A percentile compares a stretch with the other conserved stretches of the same genome.
Evolutionary conservation across 1,140 invertebrate species (phyloP).

Genomic region (Zaprionus gabonicus): DNA sequence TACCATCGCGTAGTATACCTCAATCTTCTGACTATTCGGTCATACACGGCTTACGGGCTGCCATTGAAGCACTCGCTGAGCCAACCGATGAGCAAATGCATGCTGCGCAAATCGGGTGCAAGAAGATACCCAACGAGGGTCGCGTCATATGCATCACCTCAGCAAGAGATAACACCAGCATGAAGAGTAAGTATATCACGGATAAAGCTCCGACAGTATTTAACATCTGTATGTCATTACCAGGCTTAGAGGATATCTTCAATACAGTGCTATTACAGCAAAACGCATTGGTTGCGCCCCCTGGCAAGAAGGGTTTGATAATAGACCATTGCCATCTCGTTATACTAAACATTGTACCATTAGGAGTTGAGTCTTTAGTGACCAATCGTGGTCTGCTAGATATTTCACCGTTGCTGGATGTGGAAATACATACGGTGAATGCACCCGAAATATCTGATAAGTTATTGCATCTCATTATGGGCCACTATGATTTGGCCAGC

Average conservation of each 20-base stretch:
- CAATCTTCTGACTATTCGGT: slow-evolving; percentile 89
- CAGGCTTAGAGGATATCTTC: slow-evolving; percentile 91
- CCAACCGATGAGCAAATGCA: slow-evolving; percentile 89
- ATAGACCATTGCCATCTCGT: slow-evolving; percentile 95
- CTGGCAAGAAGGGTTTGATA: slow-evolving; percentile 86
- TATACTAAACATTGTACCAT: slow-evolving; percentile 94
- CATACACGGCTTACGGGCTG: slow-evolving; percentile 93
- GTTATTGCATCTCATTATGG: slow-evolving; percentile 90
- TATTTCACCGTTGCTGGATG: slow-evolving; percentile 88
- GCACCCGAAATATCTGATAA: slow-evolving; percentile 88
- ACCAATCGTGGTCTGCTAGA: slow-evolving; percentile 88
- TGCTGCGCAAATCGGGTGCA: slow-evolving; percentile 55
- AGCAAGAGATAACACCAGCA: slow-evolving; percentile 92
- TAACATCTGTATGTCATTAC: background rate
- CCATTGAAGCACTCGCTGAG: slow-evolving; percentile 93
- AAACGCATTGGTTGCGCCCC: slow-evolving; percentile 90
- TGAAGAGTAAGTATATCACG: slow-evolving; percentile 86
- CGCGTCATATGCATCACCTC: slow-evolving; percentile 95
- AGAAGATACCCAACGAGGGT: slow-evolving; percentile 87
- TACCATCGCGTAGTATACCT: slow-evolving; percentile 85
- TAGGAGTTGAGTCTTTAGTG: slow-evolving; percentile 90
- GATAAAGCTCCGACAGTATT: background rate
- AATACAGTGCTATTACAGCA: slow-evolving; percentile 91
- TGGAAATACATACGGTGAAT: slow-evolving; percentile 89
- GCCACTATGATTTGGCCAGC: slow-evolving; percentile 96